Conservation (phyloP, 1,140 invertebrate genomes). For the Diabrotica virgifera region DNA sequence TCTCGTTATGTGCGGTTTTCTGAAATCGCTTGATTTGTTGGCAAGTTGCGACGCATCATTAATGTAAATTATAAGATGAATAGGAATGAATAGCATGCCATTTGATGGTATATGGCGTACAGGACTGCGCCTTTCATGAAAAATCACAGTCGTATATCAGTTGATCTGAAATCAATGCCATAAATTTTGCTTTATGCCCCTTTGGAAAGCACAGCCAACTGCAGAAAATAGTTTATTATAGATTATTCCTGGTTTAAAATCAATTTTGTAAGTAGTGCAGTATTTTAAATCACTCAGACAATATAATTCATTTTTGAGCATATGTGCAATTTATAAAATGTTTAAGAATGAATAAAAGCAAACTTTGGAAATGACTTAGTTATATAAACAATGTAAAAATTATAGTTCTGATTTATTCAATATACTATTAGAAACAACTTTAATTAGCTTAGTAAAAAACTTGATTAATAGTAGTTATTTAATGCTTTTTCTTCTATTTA, state of each 20-base stretch:
- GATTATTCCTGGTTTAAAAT: neutral
- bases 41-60: constrained; percentile 7
- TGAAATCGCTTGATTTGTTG: constrained; percentile 8
- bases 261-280: no score
- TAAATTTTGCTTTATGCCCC: constrained; percentile 8
- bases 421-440: no score
- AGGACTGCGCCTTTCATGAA: constrained; percentile 9
- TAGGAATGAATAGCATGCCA: constrained; percentile 7
- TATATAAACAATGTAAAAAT: no score
- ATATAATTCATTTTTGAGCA: no score
- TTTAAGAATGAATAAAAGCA: no score
- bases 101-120: constrained; percentile 12
- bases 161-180: constrained; percentile 7
- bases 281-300: no score
- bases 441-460: no score
- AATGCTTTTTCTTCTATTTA: no score
- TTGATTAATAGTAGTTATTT: no score
- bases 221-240: neutral
- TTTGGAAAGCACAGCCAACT: neutral
- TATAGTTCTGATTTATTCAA: no score
- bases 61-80: constrained; percentile 13
- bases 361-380: no score
- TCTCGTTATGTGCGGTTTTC: neutral
- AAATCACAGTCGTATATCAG: constrained; percentile 8
- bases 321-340: no score